phyloP scores from a whole-genome alignment of 2,113 vertebrate species.

The Clarias batrachus region DNA sequence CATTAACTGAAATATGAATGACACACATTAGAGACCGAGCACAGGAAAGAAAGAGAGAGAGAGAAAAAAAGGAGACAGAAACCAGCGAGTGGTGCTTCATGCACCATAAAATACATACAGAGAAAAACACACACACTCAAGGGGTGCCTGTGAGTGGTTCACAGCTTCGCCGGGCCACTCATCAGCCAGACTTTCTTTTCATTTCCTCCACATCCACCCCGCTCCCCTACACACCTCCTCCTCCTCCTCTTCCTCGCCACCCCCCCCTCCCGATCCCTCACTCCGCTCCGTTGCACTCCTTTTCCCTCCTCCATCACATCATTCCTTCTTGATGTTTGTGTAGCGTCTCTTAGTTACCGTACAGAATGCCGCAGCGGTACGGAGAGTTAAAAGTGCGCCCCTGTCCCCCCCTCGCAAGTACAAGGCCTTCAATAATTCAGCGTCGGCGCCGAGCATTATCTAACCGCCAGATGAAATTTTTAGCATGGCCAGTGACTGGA shows the following conservation, averaged over 20 bases:
- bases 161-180: slow-evolving; percentile 62
- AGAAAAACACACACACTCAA: slow-evolving; percentile 14
- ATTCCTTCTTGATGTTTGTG: slow-evolving; percentile 75
- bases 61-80: not conserved
- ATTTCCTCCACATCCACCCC: slow-evolving; percentile 61
- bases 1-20: slow-evolving; percentile 23
- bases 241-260: no score
- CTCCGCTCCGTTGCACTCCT: slow-evolving; percentile 33
- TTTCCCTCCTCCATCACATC: slow-evolving; percentile 65
- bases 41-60: not conserved
- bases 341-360: slow-evolving; percentile 73
- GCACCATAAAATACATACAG: slow-evolving; percentile 14
- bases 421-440: slow-evolving; percentile 76
- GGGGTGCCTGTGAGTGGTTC: slow-evolving; percentile 54
- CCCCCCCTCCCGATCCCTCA: slow-evolving; percentile 2
- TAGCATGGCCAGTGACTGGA: slow-evolving; percentile 64
- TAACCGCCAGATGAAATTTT: slow-evolving; percentile 73
- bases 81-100: not conserved
- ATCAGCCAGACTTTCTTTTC: slow-evolving; percentile 66
- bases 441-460: slow-evolving; percentile 72
- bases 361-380: slow-evolving; percentile 62
- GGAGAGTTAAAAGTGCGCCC: slow-evolving; percentile 72
- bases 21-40: not conserved
- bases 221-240: slow-evolving; percentile 20
- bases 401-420: slow-evolving; percentile 67